Evolutionary conservation across 2,888 invertebrate genomes (phyloP).

Genomic region (Yponomeuta plumbellus): DNA sequence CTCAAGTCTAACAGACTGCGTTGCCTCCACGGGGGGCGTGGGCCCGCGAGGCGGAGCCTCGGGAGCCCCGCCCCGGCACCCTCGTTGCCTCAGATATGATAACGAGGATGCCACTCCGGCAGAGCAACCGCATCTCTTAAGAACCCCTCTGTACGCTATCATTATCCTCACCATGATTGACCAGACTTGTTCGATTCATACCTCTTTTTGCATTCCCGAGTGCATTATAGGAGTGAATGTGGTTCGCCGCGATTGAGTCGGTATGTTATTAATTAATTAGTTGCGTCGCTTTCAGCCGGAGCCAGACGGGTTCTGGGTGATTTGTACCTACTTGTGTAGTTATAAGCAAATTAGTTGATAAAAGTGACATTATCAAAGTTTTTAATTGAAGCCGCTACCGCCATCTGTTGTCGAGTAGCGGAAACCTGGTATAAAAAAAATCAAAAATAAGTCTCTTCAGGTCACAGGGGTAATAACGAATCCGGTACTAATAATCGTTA

Average conservation of each 20-base stretch:
- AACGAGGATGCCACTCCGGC: conserved; percentile 65
- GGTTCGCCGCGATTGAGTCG: background rate
- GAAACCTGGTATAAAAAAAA: conserved; percentile 18
- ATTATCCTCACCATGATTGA: conserved; percentile 63
- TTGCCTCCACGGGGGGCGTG: conserved; percentile 26
- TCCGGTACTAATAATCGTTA: too few relatives aligned
- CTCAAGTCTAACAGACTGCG: background rate
- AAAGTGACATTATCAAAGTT: background rate
- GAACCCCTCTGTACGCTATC: conserved; percentile 49
- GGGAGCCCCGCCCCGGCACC: conserved; percentile 31
- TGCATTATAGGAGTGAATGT: background rate
- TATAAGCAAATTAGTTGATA: background rate
- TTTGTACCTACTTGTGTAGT: background rate
- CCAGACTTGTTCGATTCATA: conserved; percentile 35
- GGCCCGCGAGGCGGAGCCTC: conserved; percentile 29
- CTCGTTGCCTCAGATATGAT: conserved; percentile 44
- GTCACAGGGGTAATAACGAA: too few relatives aligned
- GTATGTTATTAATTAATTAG: conserved; percentile 8
- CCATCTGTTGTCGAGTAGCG: conserved; percentile 36
- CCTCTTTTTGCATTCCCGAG: conserved; percentile 39
- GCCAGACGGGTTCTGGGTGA: background rate
- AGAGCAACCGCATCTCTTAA: conserved; percentile 53
- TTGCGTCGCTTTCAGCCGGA: background rate
- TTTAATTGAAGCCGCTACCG: conserved; percentile 25
- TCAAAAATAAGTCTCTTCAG: conserved; percentile 6